A percentile compares a stretch with the other conserved stretches of the same genome.
Conservation (phyloP, 2,888 invertebrate genomes). For the Watsonalla binaria region DNA sequence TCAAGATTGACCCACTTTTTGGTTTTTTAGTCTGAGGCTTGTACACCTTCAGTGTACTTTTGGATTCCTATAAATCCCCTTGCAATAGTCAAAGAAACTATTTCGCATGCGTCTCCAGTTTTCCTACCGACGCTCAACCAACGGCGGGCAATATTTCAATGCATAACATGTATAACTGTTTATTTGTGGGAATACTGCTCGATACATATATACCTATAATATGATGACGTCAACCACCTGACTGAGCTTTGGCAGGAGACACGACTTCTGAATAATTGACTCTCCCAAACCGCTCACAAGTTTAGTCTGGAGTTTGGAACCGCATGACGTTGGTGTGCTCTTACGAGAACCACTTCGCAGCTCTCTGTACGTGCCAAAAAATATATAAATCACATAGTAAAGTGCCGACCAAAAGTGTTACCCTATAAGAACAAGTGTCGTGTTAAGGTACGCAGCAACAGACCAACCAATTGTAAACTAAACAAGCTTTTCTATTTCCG, state of each 20-base stretch:
- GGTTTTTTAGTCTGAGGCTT: too few species aligned
- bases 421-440: neutral
- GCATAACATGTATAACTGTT: slow-evolving; percentile 51
- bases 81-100: neutral
- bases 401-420: neutral
- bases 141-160: slow-evolving; percentile 51
- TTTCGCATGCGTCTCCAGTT: slow-evolving; percentile 8
- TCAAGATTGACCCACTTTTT: too few species aligned
- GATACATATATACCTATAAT: slow-evolving; percentile 48
- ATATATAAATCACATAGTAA: slow-evolving; percentile 1
- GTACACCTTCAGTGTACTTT: too few species aligned
- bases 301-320: slow-evolving; percentile 70
- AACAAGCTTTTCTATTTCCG: slow-evolving; percentile 1
- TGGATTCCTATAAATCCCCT: neutral
- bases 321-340: slow-evolving; percentile 47
- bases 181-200: slow-evolving; percentile 42
- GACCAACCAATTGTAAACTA: neutral
- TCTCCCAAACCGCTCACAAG: slow-evolving; percentile 62
- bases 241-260: slow-evolving; percentile 74
- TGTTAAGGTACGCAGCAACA: neutral
- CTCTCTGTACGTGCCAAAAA: neutral
- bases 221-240: slow-evolving; percentile 70
- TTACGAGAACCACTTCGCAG: slow-evolving; percentile 14
- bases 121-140: slow-evolving; percentile 38
- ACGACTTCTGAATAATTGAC: slow-evolving; percentile 67